Evolutionary conservation across 1,140 invertebrate genomes (phyloP), one percentile per base, ranked within the genome.

Genomic region (Drosophila repleta): DNA sequence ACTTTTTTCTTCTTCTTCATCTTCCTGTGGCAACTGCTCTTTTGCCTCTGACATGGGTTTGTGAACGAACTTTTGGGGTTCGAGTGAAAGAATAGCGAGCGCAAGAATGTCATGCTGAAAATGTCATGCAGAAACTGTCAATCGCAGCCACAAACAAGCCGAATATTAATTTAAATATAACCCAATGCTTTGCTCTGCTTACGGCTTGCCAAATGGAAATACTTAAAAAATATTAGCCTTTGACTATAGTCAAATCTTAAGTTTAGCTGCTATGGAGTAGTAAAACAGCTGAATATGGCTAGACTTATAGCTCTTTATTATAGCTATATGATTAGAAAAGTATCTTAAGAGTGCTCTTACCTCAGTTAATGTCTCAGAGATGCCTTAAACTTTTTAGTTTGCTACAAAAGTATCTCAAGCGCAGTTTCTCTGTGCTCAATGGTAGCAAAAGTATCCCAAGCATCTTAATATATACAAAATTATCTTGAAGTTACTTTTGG

Each of bases 101-200:
- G 61, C 53, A 62, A 60, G 78, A 83, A 74, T 76, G 61, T 71
- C 79, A 83, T 79, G 83, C 83, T 88, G 69, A 87, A 87, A 88
- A 76, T 79, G 83, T 88, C 79, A 83, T 79, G 83, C 83, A 88
- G 69, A 87, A 87, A 88, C 73, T 79, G 83, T 88, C 83, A 88
- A 88, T 88, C 74, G 37, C 83, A 88, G 73, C 79, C 51, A 71
- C 51, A 26, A 53, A 35, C 21, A 57, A 57, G 64, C 41, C 51
- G 52, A 73, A 76, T 70, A 60, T 75, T 62, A 76, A 85, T 78
- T 69, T 74, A 52, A 45, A 56, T 43, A 15, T 8, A 43, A 17
- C 39, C 15, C 17, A 15, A 11, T 6, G 17, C 15, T 63, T 46
- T 21, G 51, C 11, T 26, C 7, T 62, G 39, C 46, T 46, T 37